These are phyloP conservation scores for Dynastes maya DNA, from an alignment of 2,888 invertebrate genomes.

Conservation along the genomic window DNA sequence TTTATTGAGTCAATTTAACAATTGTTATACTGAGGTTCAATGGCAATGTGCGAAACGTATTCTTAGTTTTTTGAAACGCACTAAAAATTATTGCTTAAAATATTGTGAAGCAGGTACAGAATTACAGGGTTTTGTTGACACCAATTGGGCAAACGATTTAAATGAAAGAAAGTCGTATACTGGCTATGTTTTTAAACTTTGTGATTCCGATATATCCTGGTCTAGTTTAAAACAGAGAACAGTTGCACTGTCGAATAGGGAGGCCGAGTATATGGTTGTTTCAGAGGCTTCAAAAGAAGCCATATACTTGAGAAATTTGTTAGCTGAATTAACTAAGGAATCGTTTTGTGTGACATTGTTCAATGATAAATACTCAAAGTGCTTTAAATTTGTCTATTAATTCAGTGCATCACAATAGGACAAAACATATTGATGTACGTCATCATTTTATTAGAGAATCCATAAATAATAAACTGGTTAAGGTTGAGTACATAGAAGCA, in stretches of 20 bases:
- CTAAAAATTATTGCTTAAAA: slow-evolving; percentile 48
- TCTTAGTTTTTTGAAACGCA: slow-evolving; percentile 54
- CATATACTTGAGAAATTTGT: slow-evolving; percentile 51
- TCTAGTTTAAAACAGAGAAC: slow-evolving; percentile 61
- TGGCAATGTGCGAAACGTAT: slow-evolving; percentile 54
- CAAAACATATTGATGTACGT: slow-evolving; percentile 57
- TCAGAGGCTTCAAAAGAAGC: slow-evolving; percentile 59
- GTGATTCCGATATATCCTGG: slow-evolving; percentile 59
- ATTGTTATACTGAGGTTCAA: slow-evolving; percentile 50
- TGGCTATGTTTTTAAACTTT: slow-evolving; percentile 59
- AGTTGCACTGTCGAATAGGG: slow-evolving; percentile 61
- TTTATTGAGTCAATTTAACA: slow-evolving; percentile 57
- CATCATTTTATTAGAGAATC: slow-evolving; percentile 55
- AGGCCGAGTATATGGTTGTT: slow-evolving; percentile 61
- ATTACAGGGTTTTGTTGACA: slow-evolving; percentile 53
- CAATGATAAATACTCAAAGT: slow-evolving; percentile 42
- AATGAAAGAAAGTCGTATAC: slow-evolving; percentile 66
- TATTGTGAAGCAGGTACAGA: slow-evolving; percentile 48
- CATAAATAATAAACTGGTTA: slow-evolving; percentile 44
- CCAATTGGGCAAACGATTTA: slow-evolving; percentile 53
- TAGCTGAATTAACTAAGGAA: background rate
- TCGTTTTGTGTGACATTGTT: slow-evolving; percentile 10
- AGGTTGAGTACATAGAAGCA: slow-evolving; percentile 52
- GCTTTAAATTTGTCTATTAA: slow-evolving; percentile 40
- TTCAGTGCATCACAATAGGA: slow-evolving; percentile 34